Evolutionary conservation across 2,888 invertebrate genomes (phyloP).

Genomic region (Cosmorhoe ocellata): DNA sequence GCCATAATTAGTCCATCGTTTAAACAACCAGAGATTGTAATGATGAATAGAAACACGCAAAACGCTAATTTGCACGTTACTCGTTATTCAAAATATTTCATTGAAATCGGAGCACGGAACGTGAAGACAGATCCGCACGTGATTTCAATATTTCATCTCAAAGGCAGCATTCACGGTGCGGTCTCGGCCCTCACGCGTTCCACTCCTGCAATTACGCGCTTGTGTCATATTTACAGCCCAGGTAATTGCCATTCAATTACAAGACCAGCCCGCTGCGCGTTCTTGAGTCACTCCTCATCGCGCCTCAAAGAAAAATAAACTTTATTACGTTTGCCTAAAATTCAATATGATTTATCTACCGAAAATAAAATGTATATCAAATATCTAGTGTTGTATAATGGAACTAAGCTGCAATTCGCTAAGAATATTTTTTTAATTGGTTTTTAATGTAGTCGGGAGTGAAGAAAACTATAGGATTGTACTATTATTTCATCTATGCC

Average conservation of each 20-base stretch:
- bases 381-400: background rate
- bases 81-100: conserved; percentile 26
- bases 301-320: background rate
- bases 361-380: no score
- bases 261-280: conserved; percentile 66
- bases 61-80: conserved; percentile 5
- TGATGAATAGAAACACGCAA: no score
- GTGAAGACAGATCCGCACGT: conserved; percentile 46
- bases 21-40: no score
- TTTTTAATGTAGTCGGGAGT: background rate
- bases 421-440: background rate
- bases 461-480: conserved; percentile 1
- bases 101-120: conserved; percentile 26
- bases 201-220: conserved; percentile 81
- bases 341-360: background rate
- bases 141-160: conserved; percentile 74
- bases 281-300: conserved; percentile 19
- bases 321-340: background rate
- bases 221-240: conserved; percentile 83
- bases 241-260: conserved; percentile 84
- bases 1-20: no score
- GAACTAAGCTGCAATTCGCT: background rate
- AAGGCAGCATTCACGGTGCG: conserved; percentile 67
- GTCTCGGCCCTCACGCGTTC: conserved; percentile 70
- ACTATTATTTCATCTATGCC: conserved; percentile 28